Percentiles rank a stretch among this genome's conserved stretches.
Conservation (phyloP, 2,888 invertebrate genomes). For the Drosophila falleni region DNA sequence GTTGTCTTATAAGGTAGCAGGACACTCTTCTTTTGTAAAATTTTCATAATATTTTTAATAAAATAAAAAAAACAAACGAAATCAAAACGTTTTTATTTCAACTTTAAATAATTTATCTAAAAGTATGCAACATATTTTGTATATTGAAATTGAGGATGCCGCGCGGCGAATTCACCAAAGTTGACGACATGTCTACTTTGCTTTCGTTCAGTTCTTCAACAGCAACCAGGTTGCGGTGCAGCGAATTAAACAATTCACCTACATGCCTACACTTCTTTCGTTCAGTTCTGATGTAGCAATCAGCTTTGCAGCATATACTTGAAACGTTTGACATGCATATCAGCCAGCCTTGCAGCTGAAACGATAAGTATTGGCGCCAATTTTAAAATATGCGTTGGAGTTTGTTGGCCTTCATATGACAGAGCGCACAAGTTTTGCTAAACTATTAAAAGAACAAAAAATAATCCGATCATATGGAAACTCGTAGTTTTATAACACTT, state of each 20-base stretch:
- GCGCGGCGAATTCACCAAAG: neutral
- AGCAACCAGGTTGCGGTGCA: neutral
- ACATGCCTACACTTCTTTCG: neutral
- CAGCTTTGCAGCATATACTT: neutral
- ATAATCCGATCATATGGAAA: too few relatives aligned
- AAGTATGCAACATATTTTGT: neutral
- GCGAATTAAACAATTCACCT: constrained; percentile 2
- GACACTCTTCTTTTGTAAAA: too few relatives aligned
- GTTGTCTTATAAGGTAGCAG: too few relatives aligned
- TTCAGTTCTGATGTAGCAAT: neutral
- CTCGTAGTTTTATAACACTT: too few relatives aligned
- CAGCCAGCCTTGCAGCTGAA: neutral
- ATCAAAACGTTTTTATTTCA: too few relatives aligned
- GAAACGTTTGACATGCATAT: neutral
- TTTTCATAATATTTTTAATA: too few relatives aligned
- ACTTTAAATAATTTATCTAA: neutral
- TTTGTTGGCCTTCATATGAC: neutral
- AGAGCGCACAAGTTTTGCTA: neutral
- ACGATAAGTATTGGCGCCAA: neutral
- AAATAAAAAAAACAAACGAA: too few relatives aligned
- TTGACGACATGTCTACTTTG: too few relatives aligned
- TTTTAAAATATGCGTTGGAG: neutral
- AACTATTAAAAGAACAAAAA: too few relatives aligned
- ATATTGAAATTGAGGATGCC: neutral
- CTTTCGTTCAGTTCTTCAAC: neutral